Evolutionary conservation across 2,888 invertebrate species (phyloP).

Genomic region (Thymelicus sylvestris): DNA sequence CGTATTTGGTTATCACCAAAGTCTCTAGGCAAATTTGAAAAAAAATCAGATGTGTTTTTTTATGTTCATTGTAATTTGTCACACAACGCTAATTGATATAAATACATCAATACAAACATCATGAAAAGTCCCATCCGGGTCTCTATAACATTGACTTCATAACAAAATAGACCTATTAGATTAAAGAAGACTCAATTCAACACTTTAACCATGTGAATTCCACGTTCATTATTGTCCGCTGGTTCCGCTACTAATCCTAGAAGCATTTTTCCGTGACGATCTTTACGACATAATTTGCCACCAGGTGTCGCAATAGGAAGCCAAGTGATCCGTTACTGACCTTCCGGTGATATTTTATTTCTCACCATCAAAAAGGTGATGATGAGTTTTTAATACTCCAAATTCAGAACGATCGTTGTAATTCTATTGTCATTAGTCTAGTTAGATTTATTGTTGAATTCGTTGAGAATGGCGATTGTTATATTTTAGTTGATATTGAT

Average conservation of each 20-base stretch:
- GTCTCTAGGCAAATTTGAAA: too few relatives aligned
- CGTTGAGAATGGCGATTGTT: slow-evolving; percentile 42
- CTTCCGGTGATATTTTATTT: slow-evolving; percentile 48
- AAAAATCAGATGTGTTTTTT: too few relatives aligned
- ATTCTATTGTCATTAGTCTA: slow-evolving; percentile 44
- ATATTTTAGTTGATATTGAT: slow-evolving; percentile 18
- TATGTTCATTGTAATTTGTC: too few relatives aligned
- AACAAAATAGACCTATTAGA: too few relatives aligned
- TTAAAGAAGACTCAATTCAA: too few relatives aligned
- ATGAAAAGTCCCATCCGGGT: too few relatives aligned
- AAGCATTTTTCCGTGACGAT: slow-evolving; percentile 26
- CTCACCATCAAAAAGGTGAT: slow-evolving; percentile 51
- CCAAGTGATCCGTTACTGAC: slow-evolving; percentile 53
- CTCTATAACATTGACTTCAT: too few relatives aligned
- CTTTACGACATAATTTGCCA: slow-evolving; percentile 32
- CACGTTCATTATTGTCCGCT: not conserved
- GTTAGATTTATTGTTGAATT: slow-evolving; percentile 45
- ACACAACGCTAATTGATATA: too few relatives aligned
- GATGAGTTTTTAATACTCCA: slow-evolving; percentile 55
- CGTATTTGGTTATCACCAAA: too few relatives aligned
- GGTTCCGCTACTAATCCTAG: slow-evolving; percentile 4
- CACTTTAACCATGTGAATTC: not conserved
- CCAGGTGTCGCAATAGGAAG: slow-evolving; percentile 52
- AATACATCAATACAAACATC: too few relatives aligned
- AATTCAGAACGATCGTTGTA: slow-evolving; percentile 34